Evolutionary conservation across 2,888 invertebrate species (phyloP).

Genomic region (Metellina segmentata): DNA sequence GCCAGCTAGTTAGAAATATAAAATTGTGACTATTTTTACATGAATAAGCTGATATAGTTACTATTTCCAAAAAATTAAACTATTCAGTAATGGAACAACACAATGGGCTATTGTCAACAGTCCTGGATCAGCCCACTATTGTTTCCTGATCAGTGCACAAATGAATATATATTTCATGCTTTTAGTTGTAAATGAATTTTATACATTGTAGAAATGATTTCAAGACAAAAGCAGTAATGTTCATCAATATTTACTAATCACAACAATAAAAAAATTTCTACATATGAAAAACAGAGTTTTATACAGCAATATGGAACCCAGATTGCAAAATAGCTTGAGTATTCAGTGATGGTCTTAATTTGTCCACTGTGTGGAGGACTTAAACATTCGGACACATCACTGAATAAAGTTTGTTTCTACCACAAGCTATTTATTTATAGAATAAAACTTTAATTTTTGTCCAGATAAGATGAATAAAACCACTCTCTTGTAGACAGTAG

Average conservation of each 20-base stretch:
- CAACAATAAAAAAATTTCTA: constrained; percentile 75
- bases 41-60: no score
- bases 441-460: constrained; percentile 66
- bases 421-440: constrained; percentile 45
- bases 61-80: no score
- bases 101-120: no score
- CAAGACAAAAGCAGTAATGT: constrained; percentile 39
- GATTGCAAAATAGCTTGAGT: constrained; percentile 70
- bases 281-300: constrained; percentile 72
- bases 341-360: constrained; percentile 58
- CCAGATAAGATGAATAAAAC: constrained; percentile 71
- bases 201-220: no score
- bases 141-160: no score
- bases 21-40: no score
- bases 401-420: constrained; percentile 40
- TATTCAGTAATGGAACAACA: no score
- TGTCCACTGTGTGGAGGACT: constrained; percentile 22
- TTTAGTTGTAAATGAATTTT: no score
- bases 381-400: constrained; percentile 36
- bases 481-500: constrained; percentile 67
- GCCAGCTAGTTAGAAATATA: no score
- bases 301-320: constrained; percentile 70
- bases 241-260: constrained; percentile 75
- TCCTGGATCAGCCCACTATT: no score
- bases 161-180: no score